These are phyloP conservation scores for Atherinosoma microstoma DNA, from an alignment of 2,797 vertebrate genomes.

Conservation along the genomic window DNA sequence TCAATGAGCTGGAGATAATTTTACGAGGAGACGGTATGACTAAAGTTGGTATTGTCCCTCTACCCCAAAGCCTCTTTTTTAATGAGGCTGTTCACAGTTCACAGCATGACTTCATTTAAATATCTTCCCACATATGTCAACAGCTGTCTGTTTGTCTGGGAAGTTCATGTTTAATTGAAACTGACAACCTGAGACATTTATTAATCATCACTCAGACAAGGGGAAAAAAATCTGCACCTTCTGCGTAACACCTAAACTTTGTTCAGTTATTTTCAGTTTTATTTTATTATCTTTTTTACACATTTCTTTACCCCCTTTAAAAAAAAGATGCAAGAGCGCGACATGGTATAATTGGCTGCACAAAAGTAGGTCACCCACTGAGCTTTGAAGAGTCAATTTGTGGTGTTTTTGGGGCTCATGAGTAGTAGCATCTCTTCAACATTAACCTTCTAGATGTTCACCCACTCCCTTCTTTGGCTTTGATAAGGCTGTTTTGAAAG, in stretches of 20 bases:
- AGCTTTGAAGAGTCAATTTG: conserved; percentile 73
- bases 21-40: too few species aligned
- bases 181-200: conserved; percentile 34
- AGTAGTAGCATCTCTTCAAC: conserved; percentile 51
- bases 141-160: conserved; percentile 32
- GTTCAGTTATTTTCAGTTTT: conserved; percentile 50
- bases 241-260: conserved; percentile 36
- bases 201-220: conserved; percentile 56
- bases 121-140: conserved; percentile 26
- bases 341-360: conserved; percentile 65
- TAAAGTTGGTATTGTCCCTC: background rate
- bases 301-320: conserved; percentile 70
- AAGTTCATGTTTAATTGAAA: conserved; percentile 43
- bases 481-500: conserved; percentile 55
- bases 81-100: background rate
- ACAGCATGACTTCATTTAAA: conserved; percentile 2
- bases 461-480: conserved; percentile 32
- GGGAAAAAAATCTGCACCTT: conserved; percentile 39
- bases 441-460: conserved; percentile 52
- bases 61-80: background rate
- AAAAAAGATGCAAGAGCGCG: conserved; percentile 57
- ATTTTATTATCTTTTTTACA: background rate
- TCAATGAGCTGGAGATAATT: background rate
- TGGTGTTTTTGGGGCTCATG: conserved; percentile 59
- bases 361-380: conserved; percentile 70